Base-by-base conservation (phyloP, 2,797 vertebrate species). In the Champsocephalus esox region DNA sequence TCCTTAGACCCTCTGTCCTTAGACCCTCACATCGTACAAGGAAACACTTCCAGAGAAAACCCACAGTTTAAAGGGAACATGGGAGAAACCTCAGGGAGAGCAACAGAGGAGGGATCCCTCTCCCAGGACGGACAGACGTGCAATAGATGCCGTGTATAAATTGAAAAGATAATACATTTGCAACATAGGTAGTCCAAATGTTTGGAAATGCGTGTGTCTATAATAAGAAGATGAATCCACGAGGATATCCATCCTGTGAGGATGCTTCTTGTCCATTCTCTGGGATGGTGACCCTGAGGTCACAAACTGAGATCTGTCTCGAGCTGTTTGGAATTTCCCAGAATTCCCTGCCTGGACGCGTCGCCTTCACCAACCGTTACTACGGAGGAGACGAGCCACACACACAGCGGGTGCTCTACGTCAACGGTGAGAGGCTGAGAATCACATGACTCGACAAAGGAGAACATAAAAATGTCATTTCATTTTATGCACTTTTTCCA, bases 361-460 rank as follows among this genome's bases (percentile, higher is more conserved):
- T 97, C 8, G 51, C 88, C 46, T 96, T 94, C 79, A 97, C 96
- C 0, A 97, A 98, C 72, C 65, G 89, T 46, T 96, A 94, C 83
- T 97, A 96, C 0, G 96, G 96, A 45, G 95, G 90, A 4, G 88
- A 92, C 77, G 82, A 70, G 2, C 93, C 94, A 0, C 69, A 71
- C 49, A 94, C 94, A n/a, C 92, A 83, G 70, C 92, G 86, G 7
- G 89, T 97, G 21, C 94, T 98, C 12, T 97, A 96, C 3, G 87
- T 97, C 24, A 98, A 98, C 0, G 96, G 96, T 97, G 80, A 85
- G 86, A 48, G 12, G 13, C 46, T 48, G 1, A n/a, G 17, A n/a
- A 49, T 9, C 17, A n/a, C 48, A 9, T 49, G 41, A 54, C 21
- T 28, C 28, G 28, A 8, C 34, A 38, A 38, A 8, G 34, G 8